Evolutionary conservation across 2,888 invertebrate genomes (phyloP), one percentile per base, ranked within the genome.

Genomic region (Neria commutata): DNA sequence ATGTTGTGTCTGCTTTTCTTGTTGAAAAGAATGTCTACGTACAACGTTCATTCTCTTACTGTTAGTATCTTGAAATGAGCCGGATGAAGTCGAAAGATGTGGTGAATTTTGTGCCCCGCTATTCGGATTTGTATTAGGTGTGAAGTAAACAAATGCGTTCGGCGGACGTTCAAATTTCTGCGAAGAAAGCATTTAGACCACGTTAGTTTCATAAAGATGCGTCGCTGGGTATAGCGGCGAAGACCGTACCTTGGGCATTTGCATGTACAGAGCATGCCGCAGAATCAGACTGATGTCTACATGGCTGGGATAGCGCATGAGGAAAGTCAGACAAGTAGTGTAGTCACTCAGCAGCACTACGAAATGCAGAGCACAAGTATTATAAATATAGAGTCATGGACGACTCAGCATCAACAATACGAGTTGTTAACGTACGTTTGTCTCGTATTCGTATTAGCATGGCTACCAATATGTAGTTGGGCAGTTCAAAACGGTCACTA

Each of bases 361-460:
- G 69, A 66, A n/a, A 23, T 5, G 19, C 14, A 11, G 25, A 50
- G 26, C 10, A n/a, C 4, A 24, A 19, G 24, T 24, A 26, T 3
- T 2, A 54, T 40, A 29, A 21, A 6, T 48, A 69, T 16, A 16
- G 11, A 48, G 21, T 23, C 4, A 48, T 17, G 24, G 21, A n/a
- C 3, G 11, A 24, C 10, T 23, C 16, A 5, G 5, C 2, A 25
- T 24, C 8, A 24, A 19, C 26, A 48, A 37, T 40, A 17, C 33
- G 40, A 5, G 16, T 25, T 52, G 1, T 5, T 23, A 34, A 86
- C 88, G 86, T 76, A 91, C 92, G 78, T 60, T 87, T 84, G 66
- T 85, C 85, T 61, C 91, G 81, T 65, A 92, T 88, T 37, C 89
- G 87, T 49, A 91, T 83, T 49, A 94, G 80, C 89, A 94, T 89